A percentile compares a stretch with the other conserved stretches of the same genome.
phyloP scores from a whole-genome alignment of 2,888 invertebrate genomes.

The Cancer borealis region DNA sequence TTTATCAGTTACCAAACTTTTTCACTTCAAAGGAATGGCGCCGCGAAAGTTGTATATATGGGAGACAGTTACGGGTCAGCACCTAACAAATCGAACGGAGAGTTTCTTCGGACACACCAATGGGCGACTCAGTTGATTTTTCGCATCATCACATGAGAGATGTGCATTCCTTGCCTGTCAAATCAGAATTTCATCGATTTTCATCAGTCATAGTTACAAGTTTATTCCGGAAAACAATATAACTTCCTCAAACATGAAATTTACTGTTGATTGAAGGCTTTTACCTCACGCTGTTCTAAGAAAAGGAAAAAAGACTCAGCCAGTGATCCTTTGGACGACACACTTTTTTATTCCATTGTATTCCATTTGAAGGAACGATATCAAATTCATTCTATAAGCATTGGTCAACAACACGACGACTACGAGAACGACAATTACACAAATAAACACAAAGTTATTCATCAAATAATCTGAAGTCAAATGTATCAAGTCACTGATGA shows the following conservation, averaged over 20 bases:
- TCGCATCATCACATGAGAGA: background rate
- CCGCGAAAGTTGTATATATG: background rate
- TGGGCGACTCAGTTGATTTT: background rate
- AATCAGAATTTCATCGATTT: background rate
- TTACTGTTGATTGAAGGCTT: constrained; percentile 1
- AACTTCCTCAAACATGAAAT: background rate
- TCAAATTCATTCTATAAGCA: background rate
- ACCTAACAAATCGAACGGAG: background rate
- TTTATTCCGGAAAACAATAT: background rate
- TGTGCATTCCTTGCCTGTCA: background rate
- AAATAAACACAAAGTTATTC: no score
- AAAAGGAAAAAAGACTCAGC: background rate
- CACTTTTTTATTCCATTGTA: background rate
- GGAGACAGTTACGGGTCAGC: background rate
- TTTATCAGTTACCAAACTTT: background rate
- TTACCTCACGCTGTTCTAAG: background rate
- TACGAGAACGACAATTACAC: no score
- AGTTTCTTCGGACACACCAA: background rate
- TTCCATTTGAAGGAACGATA: background rate
- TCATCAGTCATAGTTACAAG: background rate
- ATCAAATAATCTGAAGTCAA: background rate
- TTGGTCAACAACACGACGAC: no score
- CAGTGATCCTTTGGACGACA: background rate
- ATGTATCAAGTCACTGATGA: background rate
- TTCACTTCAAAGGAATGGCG: background rate